Evolutionary conservation across 2,888 invertebrate species (phyloP).

Genomic region (Diarsia mendica): DNA sequence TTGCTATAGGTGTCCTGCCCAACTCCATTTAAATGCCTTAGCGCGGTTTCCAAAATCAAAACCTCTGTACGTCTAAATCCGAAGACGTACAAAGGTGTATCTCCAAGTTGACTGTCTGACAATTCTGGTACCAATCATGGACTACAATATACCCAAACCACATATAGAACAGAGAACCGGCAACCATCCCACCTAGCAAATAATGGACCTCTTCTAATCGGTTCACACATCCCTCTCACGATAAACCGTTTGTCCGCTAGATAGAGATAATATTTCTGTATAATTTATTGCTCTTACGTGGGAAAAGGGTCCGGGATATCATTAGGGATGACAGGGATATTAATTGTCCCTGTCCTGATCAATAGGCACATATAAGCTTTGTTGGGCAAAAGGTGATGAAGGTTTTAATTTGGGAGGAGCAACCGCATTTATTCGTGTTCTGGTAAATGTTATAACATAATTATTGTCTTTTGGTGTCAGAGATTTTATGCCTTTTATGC

Average conservation of each 20-base stretch:
- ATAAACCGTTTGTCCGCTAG: constrained; percentile 16
- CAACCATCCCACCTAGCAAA: background rate
- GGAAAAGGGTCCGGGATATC: constrained; percentile 23
- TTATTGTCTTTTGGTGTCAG: no score
- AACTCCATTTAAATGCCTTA: no score
- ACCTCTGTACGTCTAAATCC: no score
- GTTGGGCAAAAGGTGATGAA: background rate
- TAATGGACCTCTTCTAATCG: constrained; percentile 15
- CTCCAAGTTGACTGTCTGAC: background rate
- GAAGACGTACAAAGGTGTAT: no score
- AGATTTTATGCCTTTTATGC: no score
- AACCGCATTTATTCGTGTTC: background rate
- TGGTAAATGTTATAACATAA: background rate
- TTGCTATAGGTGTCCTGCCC: no score
- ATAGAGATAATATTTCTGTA: constrained; percentile 29
- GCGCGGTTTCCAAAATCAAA: no score
- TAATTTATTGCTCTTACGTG: constrained; percentile 40
- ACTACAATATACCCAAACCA: background rate
- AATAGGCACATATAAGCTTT: constrained; percentile 5
- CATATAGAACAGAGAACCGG: background rate
- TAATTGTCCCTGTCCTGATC: constrained; percentile 17
- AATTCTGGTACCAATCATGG: background rate
- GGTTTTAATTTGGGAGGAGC: background rate
- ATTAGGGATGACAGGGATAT: constrained; percentile 33
- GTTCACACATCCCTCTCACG: constrained; percentile 13